Evolutionary conservation across 2,797 vertebrate species (phyloP).

Genomic region (Huso huso): DNA sequence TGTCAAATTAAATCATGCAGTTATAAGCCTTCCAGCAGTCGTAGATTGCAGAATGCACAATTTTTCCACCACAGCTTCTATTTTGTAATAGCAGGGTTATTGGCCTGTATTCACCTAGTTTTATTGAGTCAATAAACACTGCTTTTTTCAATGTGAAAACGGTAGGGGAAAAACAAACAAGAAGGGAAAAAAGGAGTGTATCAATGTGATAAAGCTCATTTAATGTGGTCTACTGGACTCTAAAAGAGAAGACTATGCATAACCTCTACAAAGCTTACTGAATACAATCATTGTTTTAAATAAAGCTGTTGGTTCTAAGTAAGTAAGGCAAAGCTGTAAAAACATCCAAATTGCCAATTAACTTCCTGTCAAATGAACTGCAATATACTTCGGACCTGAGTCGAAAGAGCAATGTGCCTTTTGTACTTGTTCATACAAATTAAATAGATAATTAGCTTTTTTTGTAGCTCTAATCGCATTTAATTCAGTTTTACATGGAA

Average conservation of each 20-base stretch:
- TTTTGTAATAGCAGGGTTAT: no score
- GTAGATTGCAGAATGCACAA: no score
- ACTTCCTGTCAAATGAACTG: neutral
- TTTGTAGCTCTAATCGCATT: neutral
- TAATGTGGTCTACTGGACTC: neutral
- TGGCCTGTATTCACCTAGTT: no score
- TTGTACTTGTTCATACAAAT: conserved; percentile 1
- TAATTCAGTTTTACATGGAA: conserved; percentile 1
- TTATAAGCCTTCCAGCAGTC: no score
- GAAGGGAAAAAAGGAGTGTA: neutral
- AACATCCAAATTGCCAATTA: neutral
- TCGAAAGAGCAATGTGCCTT: neutral
- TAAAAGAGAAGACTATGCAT: neutral
- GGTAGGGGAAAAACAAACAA: neutral
- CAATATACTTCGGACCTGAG: neutral
- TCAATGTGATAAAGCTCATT: neutral
- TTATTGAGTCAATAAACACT: no score
- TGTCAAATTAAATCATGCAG: no score
- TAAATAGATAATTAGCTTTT: conserved; percentile 1
- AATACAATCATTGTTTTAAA: neutral
- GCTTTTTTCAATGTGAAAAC: no score
- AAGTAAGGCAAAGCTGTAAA: no score
- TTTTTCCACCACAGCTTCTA: no score
- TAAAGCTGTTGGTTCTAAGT: no score
- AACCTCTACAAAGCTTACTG: neutral